These are phyloP conservation scores for Calvadosia cruxmelitensis DNA, from an alignment of 30 jellyfish, hydroid and myxozoan genomes.

Conservation along the genomic window DNA sequence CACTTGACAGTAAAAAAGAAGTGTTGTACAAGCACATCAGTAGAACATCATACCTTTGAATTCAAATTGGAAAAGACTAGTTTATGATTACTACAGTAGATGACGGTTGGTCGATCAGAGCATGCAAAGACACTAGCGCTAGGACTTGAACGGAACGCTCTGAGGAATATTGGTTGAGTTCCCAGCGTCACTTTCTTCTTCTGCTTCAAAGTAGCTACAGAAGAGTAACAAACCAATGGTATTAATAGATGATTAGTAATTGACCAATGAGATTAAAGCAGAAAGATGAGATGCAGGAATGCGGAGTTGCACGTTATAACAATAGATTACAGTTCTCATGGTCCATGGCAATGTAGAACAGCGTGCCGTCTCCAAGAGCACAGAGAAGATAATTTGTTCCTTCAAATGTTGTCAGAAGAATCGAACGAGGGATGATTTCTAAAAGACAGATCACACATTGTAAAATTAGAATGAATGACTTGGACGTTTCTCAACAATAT, in stretches of 20 bases:
- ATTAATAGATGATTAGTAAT: not conserved
- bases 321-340: not conserved
- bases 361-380: slow-evolving; percentile 94
- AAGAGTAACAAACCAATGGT: not conserved
- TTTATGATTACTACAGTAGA: slow-evolving; percentile 87
- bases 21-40: too few species aligned
- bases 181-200: slow-evolving; percentile 92
- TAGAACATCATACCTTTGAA: slow-evolving; percentile 33
- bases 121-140: slow-evolving; percentile 87
- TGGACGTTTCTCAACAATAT: too few species aligned
- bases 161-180: slow-evolving; percentile 87
- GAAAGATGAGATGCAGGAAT: too few species aligned
- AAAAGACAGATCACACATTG: too few species aligned
- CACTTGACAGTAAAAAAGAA: too few species aligned
- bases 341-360: slow-evolving; percentile 55
- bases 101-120: slow-evolving; percentile 98
- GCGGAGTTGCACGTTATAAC: not conserved
- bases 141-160: slow-evolving; percentile 52
- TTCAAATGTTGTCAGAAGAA: slow-evolving; percentile 70
- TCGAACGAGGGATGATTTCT: slow-evolving; percentile 96
- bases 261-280: too few species aligned
- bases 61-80: slow-evolving; percentile 88
- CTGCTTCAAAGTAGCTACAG: slow-evolving; percentile 48
- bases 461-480: too few species aligned
- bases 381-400: slow-evolving; percentile 57